These are phyloP conservation scores for Lottia gigantea DNA, from an alignment of 2,888 invertebrate genomes.

Conservation along the genomic window DNA sequence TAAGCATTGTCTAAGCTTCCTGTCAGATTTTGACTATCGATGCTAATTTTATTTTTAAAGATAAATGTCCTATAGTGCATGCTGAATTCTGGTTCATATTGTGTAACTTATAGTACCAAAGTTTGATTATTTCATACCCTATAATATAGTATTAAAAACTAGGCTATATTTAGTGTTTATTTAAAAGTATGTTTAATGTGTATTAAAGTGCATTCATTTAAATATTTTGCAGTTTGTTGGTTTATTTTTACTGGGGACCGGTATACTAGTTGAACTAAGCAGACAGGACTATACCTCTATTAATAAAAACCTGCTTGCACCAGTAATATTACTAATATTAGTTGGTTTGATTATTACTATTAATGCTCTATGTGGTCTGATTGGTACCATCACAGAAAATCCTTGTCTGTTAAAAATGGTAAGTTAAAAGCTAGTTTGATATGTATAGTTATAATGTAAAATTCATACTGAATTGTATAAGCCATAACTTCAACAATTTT, in stretches of 20 bases:
- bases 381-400: slow-evolving; percentile 56
- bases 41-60: too few species aligned
- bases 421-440: slow-evolving; percentile 28
- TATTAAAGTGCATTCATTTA: too few species aligned
- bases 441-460: background rate
- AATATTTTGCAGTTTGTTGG: slow-evolving; percentile 52
- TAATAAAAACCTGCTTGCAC: slow-evolving; percentile 54
- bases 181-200: too few species aligned
- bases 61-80: too few species aligned
- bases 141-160: too few species aligned
- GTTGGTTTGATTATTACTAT: slow-evolving; percentile 56
- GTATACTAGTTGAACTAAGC: slow-evolving; percentile 52
- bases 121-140: too few species aligned
- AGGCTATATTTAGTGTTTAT: too few species aligned
- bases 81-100: too few species aligned
- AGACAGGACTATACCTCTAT: slow-evolving; percentile 47
- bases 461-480: background rate
- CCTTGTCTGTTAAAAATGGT: slow-evolving; percentile 57
- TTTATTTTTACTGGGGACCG: slow-evolving; percentile 50
- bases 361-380: slow-evolving; percentile 54
- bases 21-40: too few species aligned
- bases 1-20: too few species aligned
- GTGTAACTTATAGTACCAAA: too few species aligned
- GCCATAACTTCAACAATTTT: too few species aligned
- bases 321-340: slow-evolving; percentile 52